A percentile compares a stretch with the other conserved stretches of the same genome.
Conservation (phyloP, 2,113 vertebrate genomes). For the Pungitius pungitius region DNA sequence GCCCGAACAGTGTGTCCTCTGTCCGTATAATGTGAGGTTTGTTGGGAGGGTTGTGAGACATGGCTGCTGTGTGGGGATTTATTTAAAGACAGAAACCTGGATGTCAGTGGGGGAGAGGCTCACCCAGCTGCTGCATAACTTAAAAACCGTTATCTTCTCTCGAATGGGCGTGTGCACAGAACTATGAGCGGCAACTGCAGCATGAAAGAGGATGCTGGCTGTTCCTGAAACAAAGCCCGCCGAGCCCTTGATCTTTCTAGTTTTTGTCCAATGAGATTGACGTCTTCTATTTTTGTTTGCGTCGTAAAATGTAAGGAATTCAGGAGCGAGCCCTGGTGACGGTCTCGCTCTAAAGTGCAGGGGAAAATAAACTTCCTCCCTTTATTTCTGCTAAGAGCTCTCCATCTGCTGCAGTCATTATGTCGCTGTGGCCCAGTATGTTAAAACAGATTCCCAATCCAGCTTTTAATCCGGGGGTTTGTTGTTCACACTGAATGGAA, state of each 20-base stretch:
- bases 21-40: slow-evolving; percentile 44
- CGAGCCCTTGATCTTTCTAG: slow-evolving; percentile 42
- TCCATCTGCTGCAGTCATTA: slow-evolving; percentile 73
- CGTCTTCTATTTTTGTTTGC: slow-evolving; percentile 59
- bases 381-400: slow-evolving; percentile 52
- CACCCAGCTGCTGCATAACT: slow-evolving; percentile 64
- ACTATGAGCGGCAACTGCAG: slow-evolving; percentile 42
- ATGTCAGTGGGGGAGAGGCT: slow-evolving; percentile 69
- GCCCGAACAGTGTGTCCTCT: slow-evolving; percentile 70
- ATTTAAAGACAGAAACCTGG: slow-evolving; percentile 74
- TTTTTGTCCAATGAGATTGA: slow-evolving; percentile 52
- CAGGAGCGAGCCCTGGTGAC: slow-evolving; percentile 27
- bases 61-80: slow-evolving; percentile 64
- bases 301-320: slow-evolving; percentile 73
- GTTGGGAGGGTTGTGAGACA: slow-evolving; percentile 29
- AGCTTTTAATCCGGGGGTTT: slow-evolving; percentile 30
- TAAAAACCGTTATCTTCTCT: slow-evolving; percentile 63
- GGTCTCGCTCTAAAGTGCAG: slow-evolving; percentile 48
- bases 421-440: slow-evolving; percentile 32
- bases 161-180: slow-evolving; percentile 39
- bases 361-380: slow-evolving; percentile 60
- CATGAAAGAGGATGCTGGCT: slow-evolving; percentile 39
- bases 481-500: slow-evolving; percentile 31
- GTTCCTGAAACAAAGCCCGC: slow-evolving; percentile 25
- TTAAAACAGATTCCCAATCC: slow-evolving; percentile 13